Base-by-base conservation (phyloP, 2,888 invertebrate genomes). In the Dicyrtomina minuta region DNA sequence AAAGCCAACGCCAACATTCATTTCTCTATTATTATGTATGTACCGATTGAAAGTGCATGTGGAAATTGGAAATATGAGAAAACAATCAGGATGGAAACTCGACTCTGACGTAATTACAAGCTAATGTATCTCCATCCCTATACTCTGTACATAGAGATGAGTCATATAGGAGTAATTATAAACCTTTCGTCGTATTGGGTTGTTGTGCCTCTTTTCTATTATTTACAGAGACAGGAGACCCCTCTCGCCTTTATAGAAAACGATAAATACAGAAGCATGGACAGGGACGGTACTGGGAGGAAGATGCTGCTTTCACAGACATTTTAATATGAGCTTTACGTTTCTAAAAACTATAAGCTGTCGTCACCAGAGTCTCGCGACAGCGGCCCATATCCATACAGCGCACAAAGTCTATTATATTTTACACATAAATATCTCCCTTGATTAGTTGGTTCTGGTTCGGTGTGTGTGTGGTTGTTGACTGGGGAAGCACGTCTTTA, bases 51-150 rank as follows among this genome's bases (percentile, higher is more conserved):
- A n/a, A n/a, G n/a, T n/a, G n/a, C n/a, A 17, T 46, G 13, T 46
- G 5, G 6, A 46, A 5, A 4, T 13, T 8, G 46, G 5, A 17
- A 8, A 17, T 46, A 17, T 4, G 17, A 13, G 43, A 8, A 41
- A 13, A 41, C 43, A 10, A 41, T 10, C 8, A 10, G 13, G 43
- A 41, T 41, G 13, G 46, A 55, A 26, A 55, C 24, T n/a, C 27
- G 22, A 33, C 15, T 39, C n/a, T 58, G 58, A n/a, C 58, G 33
- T 58, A 58, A 58, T 58, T 58, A 58, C 58, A 58, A 58, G 58
- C 27, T 10, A 33, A 39, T n/a, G n/a, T n/a, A 58, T 33, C 58
- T 33, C 24, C 27, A n/a, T 33, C 58, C 58, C 58, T 5, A 58
- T 20, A 41, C 17, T 33, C 12, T 60, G 39, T 41, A 8, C n/a